Base-by-base conservation (phyloP, 2,888 invertebrate species). In the Bombylius major region DNA sequence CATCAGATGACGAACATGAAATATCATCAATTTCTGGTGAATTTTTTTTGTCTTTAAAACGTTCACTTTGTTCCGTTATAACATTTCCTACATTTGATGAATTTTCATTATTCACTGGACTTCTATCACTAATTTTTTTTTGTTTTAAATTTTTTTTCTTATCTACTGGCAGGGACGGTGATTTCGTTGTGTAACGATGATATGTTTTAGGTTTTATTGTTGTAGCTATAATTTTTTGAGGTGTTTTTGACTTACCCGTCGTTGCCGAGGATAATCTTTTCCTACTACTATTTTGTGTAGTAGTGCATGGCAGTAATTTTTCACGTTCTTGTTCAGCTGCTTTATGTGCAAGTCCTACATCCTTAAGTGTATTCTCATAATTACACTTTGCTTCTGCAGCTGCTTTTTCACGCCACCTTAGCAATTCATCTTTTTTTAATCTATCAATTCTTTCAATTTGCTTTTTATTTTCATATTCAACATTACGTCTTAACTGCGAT, bases 381-480 rank as follows among this genome's bases (percentile, higher is more conserved):
- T 58, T 50, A 36, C 54, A 33, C 6, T 55, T n/a, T 13, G 49
- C 54, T 47, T 57, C 45, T 9, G 56, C 46, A 8, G 56, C 14
- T 9, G 47, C 53, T 44, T 56, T 65, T 62, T 67, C 47, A 42
- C 56, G 52, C 50, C 56, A 66, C 63, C 76, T 73, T 60, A 75
- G 73, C n/a, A 80, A 63, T 61, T 80, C 78, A 44, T 75, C 69
- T 53, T 75, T 74, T 51, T 77, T 77, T 46, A 75, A 73, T 56
- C 75, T 71, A 61, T 80, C 76, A 36, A 79, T 67, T 59, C 75
- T 73, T 39, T 72, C 69, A 36, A 78, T 62, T 62, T 80, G 78
- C 34, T 76, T 76, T 50, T 71, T 69, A 58, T 78, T 76, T 60
- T 79, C 78, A 45, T 71, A 72, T 45, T 76, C 76, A 0, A 80